phyloP scores from a whole-genome alignment of 35 echinoderm and acorn worm genomes.

The Ptychodera flava region DNA sequence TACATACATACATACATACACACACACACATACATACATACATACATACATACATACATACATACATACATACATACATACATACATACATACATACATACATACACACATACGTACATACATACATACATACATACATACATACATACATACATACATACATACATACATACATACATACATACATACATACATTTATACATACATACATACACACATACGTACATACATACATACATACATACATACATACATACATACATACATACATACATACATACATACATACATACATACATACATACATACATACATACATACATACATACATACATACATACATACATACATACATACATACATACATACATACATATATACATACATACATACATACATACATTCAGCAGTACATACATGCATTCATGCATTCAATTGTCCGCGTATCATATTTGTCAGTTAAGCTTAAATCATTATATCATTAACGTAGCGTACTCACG shows the following conservation, averaged over 20 bases:
- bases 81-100: conserved; percentile 2
- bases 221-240: background rate
- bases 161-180: conserved; percentile 2
- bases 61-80: background rate
- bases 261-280: background rate
- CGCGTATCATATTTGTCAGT: too few relatives aligned
- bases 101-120: background rate
- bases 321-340: background rate
- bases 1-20: conserved; percentile 40
- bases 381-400: background rate
- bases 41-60: background rate
- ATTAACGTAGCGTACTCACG: too few relatives aligned
- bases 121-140: conserved; percentile 2
- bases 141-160: conserved; percentile 2
- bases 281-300: background rate
- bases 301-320: background rate
- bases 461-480: too few relatives aligned
- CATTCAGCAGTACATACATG: background rate
- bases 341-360: background rate
- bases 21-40: background rate
- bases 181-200: background rate
- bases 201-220: background rate
- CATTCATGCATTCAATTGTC: background rate
- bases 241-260: background rate
- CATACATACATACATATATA: background rate